Conservation (phyloP, 1,140 invertebrate genomes). For the Saxidomus purpurata region DNA sequence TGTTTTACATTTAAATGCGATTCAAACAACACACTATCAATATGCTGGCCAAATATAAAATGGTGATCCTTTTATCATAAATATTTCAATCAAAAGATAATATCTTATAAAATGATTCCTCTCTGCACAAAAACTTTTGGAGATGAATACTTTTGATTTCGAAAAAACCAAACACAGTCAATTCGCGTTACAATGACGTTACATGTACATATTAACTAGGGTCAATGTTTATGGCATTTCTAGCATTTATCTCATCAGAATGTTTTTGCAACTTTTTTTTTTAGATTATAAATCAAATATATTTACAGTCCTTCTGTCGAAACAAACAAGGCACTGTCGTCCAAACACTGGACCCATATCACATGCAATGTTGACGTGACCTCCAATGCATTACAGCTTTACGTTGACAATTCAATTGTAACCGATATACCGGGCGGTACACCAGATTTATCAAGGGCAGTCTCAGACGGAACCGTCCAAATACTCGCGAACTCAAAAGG, state of each 20-base stretch:
- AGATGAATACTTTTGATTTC: no score
- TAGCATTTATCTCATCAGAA: background rate
- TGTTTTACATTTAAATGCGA: no score
- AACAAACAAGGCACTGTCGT: background rate
- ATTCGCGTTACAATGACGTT: no score
- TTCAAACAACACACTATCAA: no score
- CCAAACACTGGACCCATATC: background rate
- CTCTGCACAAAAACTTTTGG: no score
- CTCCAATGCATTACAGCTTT: background rate
- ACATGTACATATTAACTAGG: background rate
- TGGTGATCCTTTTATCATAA: no score
- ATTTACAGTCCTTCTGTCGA: background rate
- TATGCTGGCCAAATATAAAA: no score
- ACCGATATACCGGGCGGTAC: background rate
- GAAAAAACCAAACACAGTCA: no score
- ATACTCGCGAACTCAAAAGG: background rate
- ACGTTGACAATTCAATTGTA: no score
- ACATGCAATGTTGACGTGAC: background rate
- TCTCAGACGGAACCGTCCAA: background rate
- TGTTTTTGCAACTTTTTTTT: no score
- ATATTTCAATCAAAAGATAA: no score
- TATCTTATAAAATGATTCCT: no score
- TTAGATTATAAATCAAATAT: background rate
- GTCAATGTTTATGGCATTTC: background rate
- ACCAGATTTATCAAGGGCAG: background rate